Evolutionary conservation across 2,797 vertebrate species (phyloP).

Genomic region (Mus caroli): DNA sequence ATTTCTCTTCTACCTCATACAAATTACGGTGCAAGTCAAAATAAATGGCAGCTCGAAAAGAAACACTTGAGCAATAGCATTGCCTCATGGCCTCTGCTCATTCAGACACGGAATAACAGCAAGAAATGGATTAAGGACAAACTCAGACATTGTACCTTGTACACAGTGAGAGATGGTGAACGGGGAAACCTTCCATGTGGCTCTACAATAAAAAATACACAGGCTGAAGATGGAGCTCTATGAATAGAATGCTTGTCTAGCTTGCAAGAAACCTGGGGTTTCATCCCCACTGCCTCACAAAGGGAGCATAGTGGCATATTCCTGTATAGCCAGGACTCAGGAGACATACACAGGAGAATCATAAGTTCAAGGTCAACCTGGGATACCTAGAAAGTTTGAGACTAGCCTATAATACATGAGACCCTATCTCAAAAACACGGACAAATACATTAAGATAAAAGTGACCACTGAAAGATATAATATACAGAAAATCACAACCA

Average conservation of each 20-base stretch:
- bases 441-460: slow-evolving; percentile 1
- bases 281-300: neutral
- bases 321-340: neutral
- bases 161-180: neutral
- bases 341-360: neutral
- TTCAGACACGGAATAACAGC: slow-evolving; percentile 1
- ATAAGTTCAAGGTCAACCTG: neutral
- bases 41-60: slow-evolving; percentile 25
- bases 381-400: neutral
- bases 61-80: slow-evolving; percentile 40
- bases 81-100: slow-evolving; percentile 33
- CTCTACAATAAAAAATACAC: slow-evolving; percentile 28
- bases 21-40: slow-evolving; percentile 46
- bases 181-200: neutral
- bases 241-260: neutral
- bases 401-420: neutral
- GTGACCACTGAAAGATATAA: neutral
- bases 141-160: slow-evolving; percentile 7
- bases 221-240: neutral
- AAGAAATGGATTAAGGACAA: slow-evolving; percentile 44
- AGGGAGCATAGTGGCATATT: neutral
- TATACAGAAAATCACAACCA: neutral
- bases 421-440: neutral
- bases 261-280: neutral
- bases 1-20: slow-evolving; percentile 15